These are phyloP conservation scores for Pseudeuparius sepicola DNA, from an alignment of 2,888 invertebrate species.

Conservation along the genomic window DNA sequence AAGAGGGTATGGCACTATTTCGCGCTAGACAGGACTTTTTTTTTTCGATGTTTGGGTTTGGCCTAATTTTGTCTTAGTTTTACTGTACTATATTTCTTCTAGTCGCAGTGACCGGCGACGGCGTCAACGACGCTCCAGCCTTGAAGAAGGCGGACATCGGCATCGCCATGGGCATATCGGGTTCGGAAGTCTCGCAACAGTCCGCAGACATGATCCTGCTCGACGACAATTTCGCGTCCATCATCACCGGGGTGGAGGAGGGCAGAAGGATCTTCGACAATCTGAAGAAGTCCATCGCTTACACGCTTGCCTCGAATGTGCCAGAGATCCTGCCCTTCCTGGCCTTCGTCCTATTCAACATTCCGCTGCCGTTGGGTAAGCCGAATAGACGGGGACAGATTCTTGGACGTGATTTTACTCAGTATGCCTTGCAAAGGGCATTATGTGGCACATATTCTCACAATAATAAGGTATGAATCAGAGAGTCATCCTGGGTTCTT, in stretches of 20 bases:
- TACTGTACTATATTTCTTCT: too few species aligned
- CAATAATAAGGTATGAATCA: too few species aligned
- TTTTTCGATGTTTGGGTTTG: too few species aligned
- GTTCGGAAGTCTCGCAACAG: conserved; percentile 72
- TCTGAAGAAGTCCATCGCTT: conserved; percentile 75
- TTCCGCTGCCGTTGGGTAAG: conserved; percentile 60
- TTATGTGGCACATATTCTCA: too few species aligned
- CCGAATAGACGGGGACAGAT: too few species aligned
- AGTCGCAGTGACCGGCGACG: conserved; percentile 83
- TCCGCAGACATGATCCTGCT: conserved; percentile 83
- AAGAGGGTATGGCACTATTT: too few species aligned
- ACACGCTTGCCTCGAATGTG: conserved; percentile 73
- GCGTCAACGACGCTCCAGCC: conserved; percentile 81
- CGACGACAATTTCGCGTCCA: conserved; percentile 83
- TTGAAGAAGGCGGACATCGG: conserved; percentile 75
- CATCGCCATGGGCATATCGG: conserved; percentile 69
- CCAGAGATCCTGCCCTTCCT: conserved; percentile 77
- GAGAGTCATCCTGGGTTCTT: too few species aligned
- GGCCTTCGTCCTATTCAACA: conserved; percentile 59
- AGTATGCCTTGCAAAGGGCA: too few species aligned
- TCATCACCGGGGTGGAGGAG: conserved; percentile 76
- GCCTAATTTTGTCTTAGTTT: too few species aligned
- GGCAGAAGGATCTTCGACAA: conserved; percentile 79
- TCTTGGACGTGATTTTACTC: too few species aligned
- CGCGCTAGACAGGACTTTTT: too few species aligned